Percentiles rank a stretch among this genome's conserved stretches.
Evolutionary conservation across 2,888 invertebrate species (phyloP).

Genomic region (Eristalis tenax): DNA sequence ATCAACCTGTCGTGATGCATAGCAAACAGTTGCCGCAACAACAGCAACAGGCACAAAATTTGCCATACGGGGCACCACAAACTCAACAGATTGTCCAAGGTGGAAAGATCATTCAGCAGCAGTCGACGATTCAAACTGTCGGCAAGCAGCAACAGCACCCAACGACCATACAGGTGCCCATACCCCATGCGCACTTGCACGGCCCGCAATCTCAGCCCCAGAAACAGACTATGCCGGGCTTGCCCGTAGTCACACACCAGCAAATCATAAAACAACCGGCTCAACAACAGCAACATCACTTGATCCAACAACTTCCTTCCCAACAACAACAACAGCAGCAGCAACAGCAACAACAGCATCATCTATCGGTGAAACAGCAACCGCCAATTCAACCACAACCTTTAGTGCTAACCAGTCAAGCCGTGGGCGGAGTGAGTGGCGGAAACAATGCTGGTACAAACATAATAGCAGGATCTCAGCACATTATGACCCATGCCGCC

Average conservation of each 20-base stretch:
- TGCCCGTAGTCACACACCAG: conserved; percentile 75
- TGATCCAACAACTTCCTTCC: conserved; percentile 48
- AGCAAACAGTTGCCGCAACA: conserved; percentile 60
- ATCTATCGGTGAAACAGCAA: conserved; percentile 75
- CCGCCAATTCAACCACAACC: conserved; percentile 73
- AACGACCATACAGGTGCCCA: conserved; percentile 56
- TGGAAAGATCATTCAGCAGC: conserved; percentile 60
- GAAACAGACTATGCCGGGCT: conserved; percentile 58
- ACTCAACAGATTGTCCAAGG: conserved; percentile 64
- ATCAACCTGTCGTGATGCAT: conserved; percentile 64
- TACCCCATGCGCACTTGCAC: conserved; percentile 69
- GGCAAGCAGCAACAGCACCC: conserved; percentile 64
- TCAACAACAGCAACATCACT: conserved; percentile 61
- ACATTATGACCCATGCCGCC: conserved; percentile 72
- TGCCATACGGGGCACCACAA: conserved; percentile 42
- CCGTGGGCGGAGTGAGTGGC: conserved; percentile 47
- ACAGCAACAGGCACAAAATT: conserved; percentile 56
- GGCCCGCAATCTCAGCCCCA: conserved; percentile 55
- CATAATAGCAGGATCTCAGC: conserved; percentile 68
- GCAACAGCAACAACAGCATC: conserved; percentile 73
- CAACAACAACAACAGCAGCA: conserved; percentile 73
- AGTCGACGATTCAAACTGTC: conserved; percentile 60
- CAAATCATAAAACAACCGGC: conserved; percentile 71
- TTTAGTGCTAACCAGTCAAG: conserved; percentile 59
- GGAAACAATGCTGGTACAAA: conserved; percentile 35